Base-by-base conservation (phyloP, 2,888 invertebrate species). In the Lithophane ornitopus region DNA sequence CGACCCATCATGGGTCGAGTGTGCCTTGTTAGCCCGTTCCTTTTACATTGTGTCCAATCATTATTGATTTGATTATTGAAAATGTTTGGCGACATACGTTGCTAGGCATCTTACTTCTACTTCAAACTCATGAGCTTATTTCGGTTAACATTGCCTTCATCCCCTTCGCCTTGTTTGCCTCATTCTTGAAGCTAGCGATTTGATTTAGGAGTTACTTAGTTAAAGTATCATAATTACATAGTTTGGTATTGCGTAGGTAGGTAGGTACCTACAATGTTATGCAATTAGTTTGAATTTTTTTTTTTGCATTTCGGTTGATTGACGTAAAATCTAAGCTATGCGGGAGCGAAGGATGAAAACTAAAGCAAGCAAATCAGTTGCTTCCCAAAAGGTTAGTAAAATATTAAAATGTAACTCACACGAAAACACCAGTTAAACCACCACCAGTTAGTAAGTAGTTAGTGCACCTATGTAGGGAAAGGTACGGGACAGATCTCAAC, bases 391-490 rank as follows among this genome's bases (percentile, higher is more conserved):
- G 0, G 49, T 85, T 80, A 80, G 65, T 56, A 49, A 44, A 59
- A 72, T 41, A 49, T 68, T 54, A 26, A 74, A 73, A 70, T 44
- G 11, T n/a, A 44, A 67, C 78, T 74, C 65, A 82, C 72, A 46
- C 52, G 14, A 39, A 56, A n/a, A 58, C 58, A 63, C 69, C 52
- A 44, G 52, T 58, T 66, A 26, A 4, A 63, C 73, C 68, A 61
- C 49, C 73, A 75, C 76, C 22, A 61, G 59, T 85, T 81, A 75
- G 59, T 69, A 52, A 76, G 61, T 41, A 39, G 65, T 75, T 81
- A 81, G 76, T 81, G 39, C 56, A 69, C 52, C 74, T 14, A 49
- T n/a, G 14, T 14, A 19, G 41, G 39, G 16, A 3, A 12, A n/a
- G 0, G n/a, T n/a, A n/a, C n/a, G 58, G 39, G 63, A 61, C 16